phyloP scores from a whole-genome alignment of 2,797 vertebrate species.

The Parauchenoglanis punctatus region DNA sequence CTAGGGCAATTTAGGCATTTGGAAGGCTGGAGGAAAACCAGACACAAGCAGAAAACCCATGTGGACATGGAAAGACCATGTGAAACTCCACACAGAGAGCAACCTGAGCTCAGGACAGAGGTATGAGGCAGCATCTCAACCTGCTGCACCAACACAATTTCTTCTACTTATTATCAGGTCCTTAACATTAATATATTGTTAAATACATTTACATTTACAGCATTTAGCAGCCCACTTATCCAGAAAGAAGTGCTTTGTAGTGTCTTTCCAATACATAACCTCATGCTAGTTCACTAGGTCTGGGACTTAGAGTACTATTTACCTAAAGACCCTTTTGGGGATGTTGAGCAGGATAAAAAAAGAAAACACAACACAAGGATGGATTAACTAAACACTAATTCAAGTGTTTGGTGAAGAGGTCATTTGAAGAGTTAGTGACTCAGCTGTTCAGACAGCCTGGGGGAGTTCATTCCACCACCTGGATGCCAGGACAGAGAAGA shows the following conservation, averaged over 20 bases:
- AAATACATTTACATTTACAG: background rate
- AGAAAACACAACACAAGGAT: background rate
- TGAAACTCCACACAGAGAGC: background rate
- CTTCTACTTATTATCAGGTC: background rate
- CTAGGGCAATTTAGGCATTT: background rate
- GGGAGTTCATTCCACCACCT: background rate
- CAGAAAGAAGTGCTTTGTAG: no score
- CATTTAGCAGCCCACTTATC: background rate
- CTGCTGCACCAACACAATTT: background rate
- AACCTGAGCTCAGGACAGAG: background rate
- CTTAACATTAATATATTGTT: background rate
- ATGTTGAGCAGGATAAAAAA: background rate
- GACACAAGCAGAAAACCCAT: background rate
- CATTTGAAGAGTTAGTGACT: background rate
- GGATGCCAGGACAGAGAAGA: background rate
- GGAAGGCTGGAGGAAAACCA: background rate
- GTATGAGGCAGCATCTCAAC: background rate
- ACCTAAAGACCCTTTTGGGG: background rate
- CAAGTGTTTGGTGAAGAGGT: background rate
- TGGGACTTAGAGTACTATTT: background rate
- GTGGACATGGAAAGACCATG: background rate
- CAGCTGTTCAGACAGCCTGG: background rate
- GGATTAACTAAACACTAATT: background rate
- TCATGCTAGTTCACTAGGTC: background rate
- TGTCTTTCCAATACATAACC: background rate